Conservation (phyloP, 2,888 invertebrate species). For the Geotrupes spiniger region DNA sequence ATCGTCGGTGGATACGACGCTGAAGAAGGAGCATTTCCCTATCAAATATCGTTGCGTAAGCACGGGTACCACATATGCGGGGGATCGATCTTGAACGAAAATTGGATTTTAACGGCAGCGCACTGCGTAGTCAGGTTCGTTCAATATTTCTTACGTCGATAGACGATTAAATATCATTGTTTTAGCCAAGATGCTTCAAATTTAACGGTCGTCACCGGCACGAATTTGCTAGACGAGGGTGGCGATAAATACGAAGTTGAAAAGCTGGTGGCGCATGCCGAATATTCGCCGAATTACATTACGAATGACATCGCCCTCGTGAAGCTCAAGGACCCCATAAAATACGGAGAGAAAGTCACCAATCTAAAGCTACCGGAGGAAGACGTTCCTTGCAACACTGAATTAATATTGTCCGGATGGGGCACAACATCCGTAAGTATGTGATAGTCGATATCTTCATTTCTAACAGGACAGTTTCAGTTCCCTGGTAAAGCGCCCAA, state of each 20-base stretch:
- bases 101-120: constrained; percentile 19
- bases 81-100: constrained; percentile 19
- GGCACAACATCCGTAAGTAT: constrained; percentile 25
- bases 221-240: constrained; percentile 37
- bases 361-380: constrained; percentile 35
- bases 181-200: constrained; percentile 31
- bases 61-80: constrained; percentile 18
- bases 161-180: too few species aligned
- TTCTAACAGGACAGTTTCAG: constrained; percentile 11
- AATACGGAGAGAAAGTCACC: constrained; percentile 23
- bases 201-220: constrained; percentile 40
- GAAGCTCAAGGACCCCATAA: constrained; percentile 21
- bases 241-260: constrained; percentile 37
- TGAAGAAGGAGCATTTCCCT: constrained; percentile 14
- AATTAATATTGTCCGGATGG: constrained; percentile 28
- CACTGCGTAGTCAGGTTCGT: constrained; percentile 18
- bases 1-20: constrained; percentile 17
- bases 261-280: constrained; percentile 29
- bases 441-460: neutral
- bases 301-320: constrained; percentile 29
- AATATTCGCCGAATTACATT: constrained; percentile 19
- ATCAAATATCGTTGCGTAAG: constrained; percentile 17
- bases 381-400: constrained; percentile 44
- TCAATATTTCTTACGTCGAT: too few species aligned
- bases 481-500: constrained; percentile 42